Evolutionary conservation across 92 coral and sea anemone species (phyloP), one percentile per base, ranked within the genome.

Genomic region (Hydrozoanthus gracilis): DNA sequence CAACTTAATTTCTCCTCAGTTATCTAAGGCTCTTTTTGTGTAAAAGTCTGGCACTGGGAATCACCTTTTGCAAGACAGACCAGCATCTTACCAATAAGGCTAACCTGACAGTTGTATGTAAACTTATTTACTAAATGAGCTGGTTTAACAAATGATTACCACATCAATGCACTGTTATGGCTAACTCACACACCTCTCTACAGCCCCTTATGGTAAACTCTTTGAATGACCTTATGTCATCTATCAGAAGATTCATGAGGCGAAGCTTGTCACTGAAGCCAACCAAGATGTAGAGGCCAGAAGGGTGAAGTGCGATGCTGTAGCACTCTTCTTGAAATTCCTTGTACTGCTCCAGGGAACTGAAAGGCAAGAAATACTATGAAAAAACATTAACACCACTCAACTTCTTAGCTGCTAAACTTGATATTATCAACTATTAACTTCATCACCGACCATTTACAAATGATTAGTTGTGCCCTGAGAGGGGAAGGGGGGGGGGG

Each of bases 271-370:
- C 99, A 87, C 99, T 97, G 88, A 97, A 97, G 12, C 99, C 99
- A 67, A 97, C 99, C 95, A 97, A 68, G 78, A 97, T 93, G 91
- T 97, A 97, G 44, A 97, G 91, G 6, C 99, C 99, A 18, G 99
- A 97, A 1, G 99, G 99, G 72, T 97, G 99, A 35, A 97, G 95
- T 3, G 99, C 99, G 86, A 97, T 97, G 66, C 99, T 97, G 92
- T 97, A 97, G 49, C 99, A 97, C 82, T 97, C 99, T 69, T 97
- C 99, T 68, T 97, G 99, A 69, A 97, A 97, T 74, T 97, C 99
- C 71, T 95, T 93, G 70, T 91, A 92, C 61, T 92, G 93, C 73
- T 97, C 99, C 67, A 97, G 90, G 44, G 98, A 93, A 49, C 99
- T 97, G 86, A 17, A 69, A 56, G 48, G 48, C 8, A 48, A 14